Evolutionary conservation across 1,140 invertebrate species (phyloP).

Genomic region (Diploscapter pachys): DNA sequence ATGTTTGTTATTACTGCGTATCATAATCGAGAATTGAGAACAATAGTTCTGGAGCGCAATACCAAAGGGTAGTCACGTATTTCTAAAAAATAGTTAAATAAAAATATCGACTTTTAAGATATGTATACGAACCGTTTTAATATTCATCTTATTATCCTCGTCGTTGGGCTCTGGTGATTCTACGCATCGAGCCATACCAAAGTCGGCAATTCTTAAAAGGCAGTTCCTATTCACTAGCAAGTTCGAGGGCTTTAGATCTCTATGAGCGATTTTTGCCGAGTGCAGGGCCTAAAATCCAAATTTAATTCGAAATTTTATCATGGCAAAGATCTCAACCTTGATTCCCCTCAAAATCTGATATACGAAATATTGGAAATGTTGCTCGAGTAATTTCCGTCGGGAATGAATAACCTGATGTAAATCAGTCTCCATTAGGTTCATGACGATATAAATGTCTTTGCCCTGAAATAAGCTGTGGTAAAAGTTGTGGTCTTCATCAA

Average conservation of each 20-base stretch:
- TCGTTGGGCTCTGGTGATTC: constrained; percentile 36
- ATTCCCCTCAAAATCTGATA: constrained; percentile 63
- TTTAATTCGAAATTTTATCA: background rate
- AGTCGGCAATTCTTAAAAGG: constrained; percentile 63
- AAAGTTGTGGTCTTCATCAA: background rate
- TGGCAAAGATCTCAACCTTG: constrained; percentile 47
- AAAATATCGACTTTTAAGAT: background rate
- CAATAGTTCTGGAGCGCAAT: constrained; percentile 86
- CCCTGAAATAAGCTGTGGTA: constrained; percentile 29
- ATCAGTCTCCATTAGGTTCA: constrained; percentile 64
- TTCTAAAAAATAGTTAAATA: constrained; percentile 15
- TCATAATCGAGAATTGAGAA: constrained; percentile 80
- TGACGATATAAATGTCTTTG: constrained; percentile 63
- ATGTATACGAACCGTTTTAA: background rate
- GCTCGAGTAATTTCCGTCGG: constrained; percentile 61
- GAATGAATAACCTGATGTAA: constrained; percentile 63
- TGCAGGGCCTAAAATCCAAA: constrained; percentile 59
- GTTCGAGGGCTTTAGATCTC: constrained; percentile 64
- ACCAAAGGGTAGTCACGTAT: constrained; percentile 40
- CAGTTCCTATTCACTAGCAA: constrained; percentile 63
- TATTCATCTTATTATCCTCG: constrained; percentile 22
- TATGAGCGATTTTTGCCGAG: constrained; percentile 62
- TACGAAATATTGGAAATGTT: constrained; percentile 62
- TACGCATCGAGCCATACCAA: constrained; percentile 59
- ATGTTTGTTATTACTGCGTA: constrained; percentile 24